Base-by-base conservation (phyloP, 2,888 invertebrate genomes). In the Scotopteryx bipunctaria region DNA sequence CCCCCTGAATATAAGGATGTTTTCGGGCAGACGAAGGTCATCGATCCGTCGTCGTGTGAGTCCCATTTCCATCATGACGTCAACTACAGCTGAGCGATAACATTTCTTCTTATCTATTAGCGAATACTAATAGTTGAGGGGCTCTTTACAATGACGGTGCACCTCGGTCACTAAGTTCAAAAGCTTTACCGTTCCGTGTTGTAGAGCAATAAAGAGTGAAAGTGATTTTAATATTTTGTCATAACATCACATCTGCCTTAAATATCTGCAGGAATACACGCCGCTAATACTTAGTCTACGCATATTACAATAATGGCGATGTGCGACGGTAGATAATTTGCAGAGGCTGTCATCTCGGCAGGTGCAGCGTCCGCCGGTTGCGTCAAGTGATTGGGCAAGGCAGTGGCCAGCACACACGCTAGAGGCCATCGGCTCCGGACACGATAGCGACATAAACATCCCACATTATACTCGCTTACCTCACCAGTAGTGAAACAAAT, bases 371-470 rank as follows among this genome's bases (percentile, higher is more conserved):
- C 83, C 81, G 83, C 78, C 79, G 76, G 81, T 88, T 88, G 86
- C 88, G 86, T 83, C 86, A 88, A 78, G 59, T 66, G 73, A 83
- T 88, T 88, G 88, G 83, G 88, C 81, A 88, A 88, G 83, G n/a
- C n/a, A n/a, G n/a, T n/a, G n/a, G n/a, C 71, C 75, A 72, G 74
- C 70, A 38, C 38, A 31, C 35, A 38, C 71, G 74, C 64, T 73
- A 75, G 82, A 83, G 86, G 86, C 86, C 86, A 81, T 79, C 86
- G 81, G 76, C 82, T 78, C 65, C 72, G 75, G 73, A 74, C 74
- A 69, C 80, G 75, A 78, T 79, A 78, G 79, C 80, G 74, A 82
- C 81, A 78, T 80, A 85, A 81, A 83, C 85, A 86, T 84, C 83
- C 81, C 78, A 84, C 81, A 80, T 82, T 82, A 83, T 81, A 76